Percentiles rank a stretch among this genome's conserved stretches.
Evolutionary conservation across 1,140 invertebrate genomes (phyloP).

Genomic region (Oncopodura yosiiana): DNA sequence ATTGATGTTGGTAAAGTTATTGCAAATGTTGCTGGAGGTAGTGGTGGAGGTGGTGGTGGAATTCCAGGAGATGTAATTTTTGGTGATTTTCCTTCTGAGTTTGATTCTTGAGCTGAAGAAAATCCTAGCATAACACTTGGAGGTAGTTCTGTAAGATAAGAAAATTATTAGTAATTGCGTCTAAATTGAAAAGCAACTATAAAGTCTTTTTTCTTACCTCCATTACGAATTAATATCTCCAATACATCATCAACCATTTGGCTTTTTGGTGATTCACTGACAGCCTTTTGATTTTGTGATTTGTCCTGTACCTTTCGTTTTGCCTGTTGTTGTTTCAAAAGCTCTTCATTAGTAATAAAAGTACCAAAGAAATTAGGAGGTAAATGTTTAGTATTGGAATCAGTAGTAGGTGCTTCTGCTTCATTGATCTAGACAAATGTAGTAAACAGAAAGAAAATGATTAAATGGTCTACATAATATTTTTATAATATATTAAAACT

Average conservation of each 20-base stretch:
- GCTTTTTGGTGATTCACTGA: too few relatives aligned
- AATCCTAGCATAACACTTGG: too few relatives aligned
- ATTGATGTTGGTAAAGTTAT: slow-evolving; percentile 43
- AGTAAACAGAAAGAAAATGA: too few relatives aligned
- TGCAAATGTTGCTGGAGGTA: slow-evolving; percentile 44
- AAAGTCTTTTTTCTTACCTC: slow-evolving; percentile 42
- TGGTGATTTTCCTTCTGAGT: slow-evolving; percentile 49
- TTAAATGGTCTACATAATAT: too few relatives aligned
- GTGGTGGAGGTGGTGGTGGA: slow-evolving; percentile 42
- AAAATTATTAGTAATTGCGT: background rate
- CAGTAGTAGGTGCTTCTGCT: background rate
- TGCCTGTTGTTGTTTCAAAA: background rate
- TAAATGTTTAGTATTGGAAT: slow-evolving; percentile 14
- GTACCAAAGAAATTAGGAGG: slow-evolving; percentile 3
- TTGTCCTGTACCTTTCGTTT: background rate
- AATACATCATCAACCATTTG: slow-evolving; percentile 88
- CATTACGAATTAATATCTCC: slow-evolving; percentile 89
- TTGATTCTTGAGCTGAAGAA: slow-evolving; percentile 58
- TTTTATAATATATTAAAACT: too few relatives aligned
- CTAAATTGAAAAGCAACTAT: background rate
- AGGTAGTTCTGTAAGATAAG: slow-evolving; percentile 56
- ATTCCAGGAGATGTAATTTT: slow-evolving; percentile 41
- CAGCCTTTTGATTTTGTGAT: slow-evolving; percentile 37
- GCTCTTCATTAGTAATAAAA: slow-evolving; percentile 1
- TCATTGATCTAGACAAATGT: too few relatives aligned